Evolutionary conservation across 2,888 invertebrate genomes (phyloP), one percentile per base, ranked within the genome.

Genomic region (Trachelus stipa): DNA sequence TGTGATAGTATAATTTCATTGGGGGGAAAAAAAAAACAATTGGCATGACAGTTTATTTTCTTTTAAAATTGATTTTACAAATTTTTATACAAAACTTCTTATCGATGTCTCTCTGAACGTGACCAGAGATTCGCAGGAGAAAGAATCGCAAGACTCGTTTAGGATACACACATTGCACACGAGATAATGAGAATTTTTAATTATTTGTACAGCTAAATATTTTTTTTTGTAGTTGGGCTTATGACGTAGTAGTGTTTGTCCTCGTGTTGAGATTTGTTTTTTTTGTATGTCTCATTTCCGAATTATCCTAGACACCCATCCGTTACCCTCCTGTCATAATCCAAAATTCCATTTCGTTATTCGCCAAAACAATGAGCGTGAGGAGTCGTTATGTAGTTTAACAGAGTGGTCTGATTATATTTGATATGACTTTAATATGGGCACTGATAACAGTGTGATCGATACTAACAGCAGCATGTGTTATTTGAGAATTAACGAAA

Each of bases 381-480:
- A 75, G 30, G 35, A 74, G 75, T 77, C 23, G 12, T 33, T 75
- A 71, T 0, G 30, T 74, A 71, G 71, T 56, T 35, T 68, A 74
- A 35, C 9, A 73, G 73, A 23, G n/a, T 77, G 75, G 73, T 56
- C 56, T 73, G 15, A 30, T 75, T 73, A 35, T 23, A 56, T 31
- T 78, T 75, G 56, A 31, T 34, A 73, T 69, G 56, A 76, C 68
- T 76, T 76, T 73, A 78, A 40, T 74, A 35, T 71, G 80, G 79
- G 35, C 75, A 80, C 73, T 78, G 77, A 80, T 83, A 80, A 76
- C 75, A 56, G 76, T 76, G 78, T 81, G 79, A 81, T 77, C 78
- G 76, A 37, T 78, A 87, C 87, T 87, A 87, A 87, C 86, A 81
- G 81, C 74, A 81, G 86, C 86, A 87, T 86, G 86, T 23, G 34